Evolutionary conservation across 1,140 invertebrate genomes (phyloP).

Genomic region (Chrysomallon squamiferum): DNA sequence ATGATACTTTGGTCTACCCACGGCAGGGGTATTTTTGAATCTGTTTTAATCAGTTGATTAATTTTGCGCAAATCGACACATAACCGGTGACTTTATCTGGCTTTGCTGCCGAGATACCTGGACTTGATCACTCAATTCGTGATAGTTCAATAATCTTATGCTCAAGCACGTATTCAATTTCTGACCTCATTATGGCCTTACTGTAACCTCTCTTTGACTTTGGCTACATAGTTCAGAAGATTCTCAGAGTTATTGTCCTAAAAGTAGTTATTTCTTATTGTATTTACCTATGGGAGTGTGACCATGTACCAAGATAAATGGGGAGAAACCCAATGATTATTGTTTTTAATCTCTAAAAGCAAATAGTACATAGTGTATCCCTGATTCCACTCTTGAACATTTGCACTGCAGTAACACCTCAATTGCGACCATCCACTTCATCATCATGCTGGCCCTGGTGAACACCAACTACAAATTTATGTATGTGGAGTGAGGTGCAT

Average conservation of each 20-base stretch:
- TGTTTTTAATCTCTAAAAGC: constrained; percentile 14
- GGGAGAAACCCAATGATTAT: constrained; percentile 17
- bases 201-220: constrained; percentile 18
- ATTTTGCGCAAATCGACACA: constrained; percentile 25
- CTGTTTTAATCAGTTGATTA: constrained; percentile 22
- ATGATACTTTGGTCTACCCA: constrained; percentile 29
- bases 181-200: constrained; percentile 47
- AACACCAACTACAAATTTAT: too few species aligned
- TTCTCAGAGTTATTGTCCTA: neutral
- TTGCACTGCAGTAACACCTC: neutral
- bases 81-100: constrained; percentile 16
- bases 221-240: constrained; percentile 19
- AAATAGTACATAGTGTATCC: constrained; percentile 7
- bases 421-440: neutral
- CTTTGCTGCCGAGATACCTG: constrained; percentile 28
- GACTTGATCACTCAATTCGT: constrained; percentile 27
- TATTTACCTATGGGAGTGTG: constrained; percentile 7
- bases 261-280: constrained; percentile 10
- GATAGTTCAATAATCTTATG: constrained; percentile 30
- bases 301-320: constrained; percentile 19
- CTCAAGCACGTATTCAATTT: constrained; percentile 48
- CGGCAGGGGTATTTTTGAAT: constrained; percentile 17
- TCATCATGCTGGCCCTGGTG: too few species aligned
- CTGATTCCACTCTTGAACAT: neutral
- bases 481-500: too few species aligned